phyloP scores from a whole-genome alignment of 64 coral and sea anemone genomes.

The Acropora yongei region DNA sequence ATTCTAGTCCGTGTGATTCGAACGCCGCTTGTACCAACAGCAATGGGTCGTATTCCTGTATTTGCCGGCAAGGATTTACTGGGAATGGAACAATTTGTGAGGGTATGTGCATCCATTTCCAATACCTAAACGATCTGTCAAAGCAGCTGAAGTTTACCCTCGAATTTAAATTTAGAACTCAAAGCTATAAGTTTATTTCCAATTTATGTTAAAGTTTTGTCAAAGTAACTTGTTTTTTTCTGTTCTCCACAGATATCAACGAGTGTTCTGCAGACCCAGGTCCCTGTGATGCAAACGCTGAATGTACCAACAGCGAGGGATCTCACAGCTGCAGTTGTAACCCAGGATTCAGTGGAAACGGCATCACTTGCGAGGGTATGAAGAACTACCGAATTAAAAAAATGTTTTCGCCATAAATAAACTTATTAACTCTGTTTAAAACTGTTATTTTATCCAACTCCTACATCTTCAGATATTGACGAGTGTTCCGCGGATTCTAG shows the following conservation, averaged over 20 bases:
- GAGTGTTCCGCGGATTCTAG: constrained; percentile 2
- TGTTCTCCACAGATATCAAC: neutral
- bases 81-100: neutral
- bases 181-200: no score
- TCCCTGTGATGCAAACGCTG: constrained; percentile 26
- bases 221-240: neutral
- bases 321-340: constrained; percentile 37
- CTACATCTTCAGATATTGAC: neutral
- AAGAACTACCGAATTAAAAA: neutral
- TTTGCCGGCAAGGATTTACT: constrained; percentile 17
- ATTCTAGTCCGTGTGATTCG: neutral
- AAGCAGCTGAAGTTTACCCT: no score
- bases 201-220: neutral
- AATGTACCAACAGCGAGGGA: constrained; percentile 26
- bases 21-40: neutral
- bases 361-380: constrained; percentile 17
- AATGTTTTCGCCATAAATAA: no score
- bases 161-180: no score
- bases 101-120: neutral
- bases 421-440: no score
- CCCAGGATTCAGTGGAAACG: constrained; percentile 50
- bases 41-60: neutral
- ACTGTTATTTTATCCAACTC: no score
- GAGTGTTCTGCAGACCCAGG: constrained; percentile 26
- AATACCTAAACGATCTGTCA: neutral